Evolutionary conservation across 2,113 vertebrate species (phyloP), one percentile per base, ranked within the genome.

Genomic region (Galemys pyrenaicus): DNA sequence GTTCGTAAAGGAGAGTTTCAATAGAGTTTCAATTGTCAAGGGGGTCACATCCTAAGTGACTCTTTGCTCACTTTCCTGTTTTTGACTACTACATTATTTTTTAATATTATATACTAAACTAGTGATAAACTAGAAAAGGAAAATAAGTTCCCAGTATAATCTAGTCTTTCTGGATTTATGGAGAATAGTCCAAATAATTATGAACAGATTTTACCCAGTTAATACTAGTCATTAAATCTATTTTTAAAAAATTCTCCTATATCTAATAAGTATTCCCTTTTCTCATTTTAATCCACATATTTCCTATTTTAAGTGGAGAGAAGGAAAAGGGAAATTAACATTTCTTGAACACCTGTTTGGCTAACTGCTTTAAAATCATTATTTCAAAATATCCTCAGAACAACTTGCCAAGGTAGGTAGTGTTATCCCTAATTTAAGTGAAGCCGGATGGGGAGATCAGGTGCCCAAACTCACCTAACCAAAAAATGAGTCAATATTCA

Each of bases 321-420:
- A 84, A 77, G 20, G 16, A 9, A 93, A 83, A 12, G 62, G 24
- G 41, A 3, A 83, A 68, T 49, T 68, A 39, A 44, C 5, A 30
- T 60, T 74, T 91, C 10, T 73, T 22, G 28, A 37, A 82, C 3
- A 82, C n/a, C 41, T 71, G 2, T 51, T 49, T 32, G 22, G 10
- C 22, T 26, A 44, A 93, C 17, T 78, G 44, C 62, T 96, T 96
- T 83, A 82, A 91, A 73, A 39, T 19, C 6, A 80, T 51, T 75
- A 39, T 86, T 82, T 79, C 51, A 65, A 37, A 75, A 44, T 89
- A 58, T 9, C 35, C 4, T 5, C 35, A 70, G 44, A 81, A 80
- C 10, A 91, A 37, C 28, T 82, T 67, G 78, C 62, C 71, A 68
- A 60, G 39, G 24, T 73, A 64, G 22, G 9, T 82, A 54, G 67